phyloP scores from a whole-genome alignment of 2,797 vertebrate genomes.

The Thaleichthys pacificus region DNA sequence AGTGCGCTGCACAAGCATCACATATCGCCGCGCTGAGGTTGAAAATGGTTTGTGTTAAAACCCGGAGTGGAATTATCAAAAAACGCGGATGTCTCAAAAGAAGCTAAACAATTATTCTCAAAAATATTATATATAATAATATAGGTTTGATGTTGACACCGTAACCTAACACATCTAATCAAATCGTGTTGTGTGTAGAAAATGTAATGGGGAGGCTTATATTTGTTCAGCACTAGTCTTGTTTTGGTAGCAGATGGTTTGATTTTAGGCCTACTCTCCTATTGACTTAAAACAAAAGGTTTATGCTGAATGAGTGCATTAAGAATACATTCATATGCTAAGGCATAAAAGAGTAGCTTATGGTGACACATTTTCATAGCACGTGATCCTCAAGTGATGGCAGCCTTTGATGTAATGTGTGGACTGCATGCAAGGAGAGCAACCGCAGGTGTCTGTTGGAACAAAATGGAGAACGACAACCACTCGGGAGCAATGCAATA shows the following conservation, averaged over 20 bases:
- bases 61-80: conserved; percentile 40
- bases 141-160: too few species aligned
- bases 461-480: conserved; percentile 20
- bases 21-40: conserved; percentile 57
- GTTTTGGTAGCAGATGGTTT: too few species aligned
- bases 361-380: background rate
- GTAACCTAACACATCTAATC: too few species aligned
- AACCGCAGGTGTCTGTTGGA: conserved; percentile 17
- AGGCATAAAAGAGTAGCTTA: background rate
- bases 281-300: too few species aligned
- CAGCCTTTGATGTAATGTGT: conserved; percentile 11
- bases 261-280: too few species aligned
- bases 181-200: too few species aligned
- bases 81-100: background rate
- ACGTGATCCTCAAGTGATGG: background rate
- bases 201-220: too few species aligned
- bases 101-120: too few species aligned
- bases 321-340: too few species aligned
- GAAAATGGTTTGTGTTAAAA: conserved; percentile 38
- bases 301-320: too few species aligned
- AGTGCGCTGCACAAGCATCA: conserved; percentile 67
- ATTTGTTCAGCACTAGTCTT: too few species aligned
- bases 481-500: background rate
- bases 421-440: conserved; percentile 9
- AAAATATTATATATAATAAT: too few species aligned